These are phyloP conservation scores for Mechanitis messenoides DNA, from an alignment of 2,888 invertebrate genomes.

Conservation along the genomic window DNA sequence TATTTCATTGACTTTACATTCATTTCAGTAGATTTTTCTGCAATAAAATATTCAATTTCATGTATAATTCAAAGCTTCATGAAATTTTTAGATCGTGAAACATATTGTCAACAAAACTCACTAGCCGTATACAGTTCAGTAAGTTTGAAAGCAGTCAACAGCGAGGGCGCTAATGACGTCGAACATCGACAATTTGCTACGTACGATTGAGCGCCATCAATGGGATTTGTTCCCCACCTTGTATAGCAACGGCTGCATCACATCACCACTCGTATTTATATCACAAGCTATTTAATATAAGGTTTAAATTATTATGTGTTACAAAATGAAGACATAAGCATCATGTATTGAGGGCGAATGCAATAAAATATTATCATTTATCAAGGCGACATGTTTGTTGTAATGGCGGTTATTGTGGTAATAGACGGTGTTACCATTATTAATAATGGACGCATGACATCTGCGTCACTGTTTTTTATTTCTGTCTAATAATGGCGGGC, in stretches of 20 bases:
- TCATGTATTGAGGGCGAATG: constrained; percentile 62
- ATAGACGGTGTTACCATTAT: constrained; percentile 68
- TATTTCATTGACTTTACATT: too few species aligned
- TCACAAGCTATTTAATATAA: constrained; percentile 21
- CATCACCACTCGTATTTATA: constrained; percentile 26
- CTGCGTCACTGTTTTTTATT: constrained; percentile 59
- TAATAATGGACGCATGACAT: constrained; percentile 63
- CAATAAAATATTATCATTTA: constrained; percentile 74
- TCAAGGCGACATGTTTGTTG: constrained; percentile 69
- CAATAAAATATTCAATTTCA: too few species aligned
- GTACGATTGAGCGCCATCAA: constrained; percentile 72
- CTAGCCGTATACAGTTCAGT: constrained; percentile 48
- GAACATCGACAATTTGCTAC: constrained; percentile 73
- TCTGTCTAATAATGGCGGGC: constrained; percentile 36
- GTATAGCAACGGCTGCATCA: constrained; percentile 40
- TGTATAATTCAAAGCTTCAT: too few species aligned
- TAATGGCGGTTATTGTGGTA: constrained; percentile 67
- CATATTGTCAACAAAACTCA: constrained; percentile 18
- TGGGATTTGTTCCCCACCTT: constrained; percentile 60
- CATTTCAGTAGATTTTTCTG: too few species aligned
- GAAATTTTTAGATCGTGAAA: too few species aligned
- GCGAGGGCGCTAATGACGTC: constrained; percentile 53
- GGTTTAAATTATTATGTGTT: constrained; percentile 38
- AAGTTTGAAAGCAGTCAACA: constrained; percentile 48
- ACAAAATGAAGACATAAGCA: constrained; percentile 65